Evolutionary conservation across 2,113 vertebrate genomes (phyloP).

Genomic region (Xiphias gladius): DNA sequence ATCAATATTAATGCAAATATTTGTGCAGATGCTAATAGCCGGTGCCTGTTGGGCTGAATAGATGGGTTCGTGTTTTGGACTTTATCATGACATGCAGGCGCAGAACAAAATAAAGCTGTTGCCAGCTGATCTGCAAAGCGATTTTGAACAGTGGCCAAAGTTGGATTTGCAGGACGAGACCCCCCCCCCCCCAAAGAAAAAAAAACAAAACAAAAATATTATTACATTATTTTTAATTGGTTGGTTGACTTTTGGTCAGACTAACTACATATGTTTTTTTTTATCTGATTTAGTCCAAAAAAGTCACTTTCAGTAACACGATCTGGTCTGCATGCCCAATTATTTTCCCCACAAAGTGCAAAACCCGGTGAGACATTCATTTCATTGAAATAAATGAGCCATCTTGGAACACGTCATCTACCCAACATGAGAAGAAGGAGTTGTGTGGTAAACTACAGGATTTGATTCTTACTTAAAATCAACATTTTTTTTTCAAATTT

Average conservation of each 20-base stretch:
- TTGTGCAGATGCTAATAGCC: not conserved
- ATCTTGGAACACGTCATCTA: not conserved
- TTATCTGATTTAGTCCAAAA: not conserved
- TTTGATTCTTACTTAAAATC: no score
- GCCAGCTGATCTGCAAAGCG: not conserved
- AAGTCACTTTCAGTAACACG: not conserved
- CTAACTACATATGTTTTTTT: no score
- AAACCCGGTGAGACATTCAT: not conserved
- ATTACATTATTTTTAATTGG: not conserved
- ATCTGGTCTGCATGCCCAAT: not conserved
- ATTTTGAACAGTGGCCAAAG: not conserved
- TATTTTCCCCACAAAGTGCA: not conserved
- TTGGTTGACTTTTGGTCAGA: not conserved
- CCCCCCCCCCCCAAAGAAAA: no score
- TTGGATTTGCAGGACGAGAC: not conserved
- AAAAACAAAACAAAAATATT: not conserved
- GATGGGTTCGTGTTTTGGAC: not conserved
- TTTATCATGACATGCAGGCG: not conserved
- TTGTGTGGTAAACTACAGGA: not conserved
- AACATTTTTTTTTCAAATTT: slow-evolving; percentile 14
- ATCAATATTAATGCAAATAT: not conserved
- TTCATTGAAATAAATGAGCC: not conserved
- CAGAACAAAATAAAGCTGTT: not conserved
- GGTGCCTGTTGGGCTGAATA: not conserved
- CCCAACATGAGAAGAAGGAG: not conserved